Evolutionary conservation across 2,888 invertebrate species (phyloP), one percentile per base, ranked within the genome.

Genomic region (Nephrocerus scutellatus): DNA sequence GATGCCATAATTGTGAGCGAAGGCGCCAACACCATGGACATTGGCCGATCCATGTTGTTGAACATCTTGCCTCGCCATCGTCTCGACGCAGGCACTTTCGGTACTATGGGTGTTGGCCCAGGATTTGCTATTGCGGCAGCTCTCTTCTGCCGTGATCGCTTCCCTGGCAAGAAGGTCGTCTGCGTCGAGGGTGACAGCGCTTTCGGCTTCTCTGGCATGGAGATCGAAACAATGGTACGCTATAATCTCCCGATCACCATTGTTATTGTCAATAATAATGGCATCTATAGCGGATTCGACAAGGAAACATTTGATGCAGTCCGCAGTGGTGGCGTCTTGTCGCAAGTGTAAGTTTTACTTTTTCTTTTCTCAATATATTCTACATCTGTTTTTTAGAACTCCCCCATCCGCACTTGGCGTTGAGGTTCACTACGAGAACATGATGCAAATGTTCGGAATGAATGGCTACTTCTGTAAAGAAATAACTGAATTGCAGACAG

Each of bases 1-100:
- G 85, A 96, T 69, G 80, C 84, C 5, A 79, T 96, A 12, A 89
- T 97, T 43, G 87, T 95, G 19, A 95, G 92, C 60, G 96, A 97
- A 70, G 97, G 96, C 15, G 95, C 96, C 22, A 96, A 96, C 67
- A 97, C 96, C 0, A 97, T 97, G 97, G 96, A 97, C 62, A 96
- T 96, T 59, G 95, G 96, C 0, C 75, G 96, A 30, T 81, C 90
- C 0, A 79, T 95, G 70, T 70, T 96, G 23, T 71, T 82, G n/a
- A 92, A 95, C 63, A 76, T 76, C 51, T 71, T 80, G 48, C 89
- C 95, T 0, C 72, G 92, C 28, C 92, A 90, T 60, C 76, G 95
- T 42, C 73, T 96, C 5, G 96, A 96, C 67, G 96, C 96, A 6
- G 96, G 93, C 39, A 91, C 93, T 4, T 96, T 93, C 67, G 96